Evolutionary conservation across 2,113 vertebrate species (phyloP).

Genomic region (Columba janthina): DNA sequence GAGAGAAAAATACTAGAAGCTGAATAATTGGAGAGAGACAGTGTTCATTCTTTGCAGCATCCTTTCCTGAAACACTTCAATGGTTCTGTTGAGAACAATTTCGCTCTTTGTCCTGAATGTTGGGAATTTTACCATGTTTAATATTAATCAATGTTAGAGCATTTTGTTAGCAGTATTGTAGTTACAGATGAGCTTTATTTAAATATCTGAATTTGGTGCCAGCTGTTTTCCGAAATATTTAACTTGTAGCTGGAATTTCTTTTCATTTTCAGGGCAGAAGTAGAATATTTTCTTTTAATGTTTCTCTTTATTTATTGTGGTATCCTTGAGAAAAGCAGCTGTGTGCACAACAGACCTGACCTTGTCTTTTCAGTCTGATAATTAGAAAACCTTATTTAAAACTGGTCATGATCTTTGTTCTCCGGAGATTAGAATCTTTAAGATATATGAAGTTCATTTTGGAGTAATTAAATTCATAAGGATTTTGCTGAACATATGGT

Average conservation of each 20-base stretch:
- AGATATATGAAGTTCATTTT: background rate
- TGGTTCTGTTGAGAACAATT: background rate
- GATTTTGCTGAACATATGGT: background rate
- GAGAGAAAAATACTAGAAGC: background rate
- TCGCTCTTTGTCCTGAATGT: background rate
- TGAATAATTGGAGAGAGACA: background rate
- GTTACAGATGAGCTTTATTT: background rate
- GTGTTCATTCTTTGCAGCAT: background rate
- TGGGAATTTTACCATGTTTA: background rate
- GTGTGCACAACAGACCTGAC: background rate
- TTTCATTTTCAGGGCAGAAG: background rate
- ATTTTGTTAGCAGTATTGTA: background rate
- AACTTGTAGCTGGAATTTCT: background rate
- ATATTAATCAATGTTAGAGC: background rate
- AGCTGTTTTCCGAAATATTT: background rate
- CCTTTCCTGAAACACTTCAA: background rate
- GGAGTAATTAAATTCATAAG: background rate
- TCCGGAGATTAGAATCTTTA: background rate
- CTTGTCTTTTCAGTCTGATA: background rate
- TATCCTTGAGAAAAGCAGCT: background rate
- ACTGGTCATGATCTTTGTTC: background rate
- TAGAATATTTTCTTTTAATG: background rate
- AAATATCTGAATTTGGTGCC: background rate
- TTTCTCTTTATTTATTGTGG: background rate
- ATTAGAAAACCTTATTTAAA: constrained; percentile 21